Percentiles rank a stretch among this genome's conserved stretches.
Evolutionary conservation across 2,113 vertebrate species (phyloP).

Genomic region (Phylloscopus whistleri): DNA sequence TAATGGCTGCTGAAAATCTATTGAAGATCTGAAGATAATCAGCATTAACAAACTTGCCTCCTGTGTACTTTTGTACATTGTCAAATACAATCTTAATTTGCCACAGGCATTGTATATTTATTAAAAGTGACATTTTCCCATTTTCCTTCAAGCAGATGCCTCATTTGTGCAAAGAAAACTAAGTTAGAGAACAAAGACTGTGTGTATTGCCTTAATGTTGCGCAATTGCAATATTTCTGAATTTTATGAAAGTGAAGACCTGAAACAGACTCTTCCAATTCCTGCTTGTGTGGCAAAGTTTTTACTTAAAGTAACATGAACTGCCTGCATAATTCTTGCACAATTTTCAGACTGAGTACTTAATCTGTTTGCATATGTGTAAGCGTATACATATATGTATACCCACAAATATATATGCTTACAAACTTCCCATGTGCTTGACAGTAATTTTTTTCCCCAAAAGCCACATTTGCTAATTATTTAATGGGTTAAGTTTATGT

Average conservation of each 20-base stretch:
- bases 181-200: not conserved
- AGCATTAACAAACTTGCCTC: constrained; percentile 22
- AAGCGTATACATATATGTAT: not conserved
- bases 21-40: constrained; percentile 36
- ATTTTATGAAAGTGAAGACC: not conserved
- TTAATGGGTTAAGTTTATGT: not conserved
- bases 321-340: not conserved
- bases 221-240: not conserved
- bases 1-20: constrained; percentile 20
- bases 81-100: constrained; percentile 35
- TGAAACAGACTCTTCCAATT: not conserved
- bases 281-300: not conserved
- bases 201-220: not conserved
- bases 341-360: not conserved
- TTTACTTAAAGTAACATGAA: not conserved
- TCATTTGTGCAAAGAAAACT: constrained; percentile 8
- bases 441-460: not conserved
- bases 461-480: not conserved
- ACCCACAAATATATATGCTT: not conserved
- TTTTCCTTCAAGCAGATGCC: constrained; percentile 18
- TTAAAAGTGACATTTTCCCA: constrained; percentile 18
- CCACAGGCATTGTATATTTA: constrained; percentile 7
- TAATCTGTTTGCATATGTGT: not conserved
- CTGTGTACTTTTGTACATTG: constrained; percentile 2
- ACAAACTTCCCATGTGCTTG: not conserved